Evolutionary conservation across 2,113 vertebrate species (phyloP).

Genomic region (mouse (Mus musculus)): GRCm39 chr5:97819501-97820000

Average conservation of each 20-base stretch:
- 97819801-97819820: background rate
- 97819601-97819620: background rate
- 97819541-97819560: slow-evolving; percentile 16
- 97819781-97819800: background rate
- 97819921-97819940: slow-evolving; percentile 24
- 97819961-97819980: background rate
- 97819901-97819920: background rate
- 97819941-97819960: background rate
- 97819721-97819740: background rate
- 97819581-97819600: background rate
- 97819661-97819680: background rate
- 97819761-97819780: background rate
- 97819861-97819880: background rate
- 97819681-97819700: slow-evolving; percentile 2
- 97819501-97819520: background rate
- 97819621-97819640: background rate
- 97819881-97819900: background rate
- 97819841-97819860: background rate
- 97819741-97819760: background rate
- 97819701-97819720: background rate
- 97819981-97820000: background rate
- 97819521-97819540: background rate
- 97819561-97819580: background rate
- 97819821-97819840: background rate
- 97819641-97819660: background rate